phyloP scores from a whole-genome alignment of 2,113 vertebrate species.

The Zapornia atra region DNA sequence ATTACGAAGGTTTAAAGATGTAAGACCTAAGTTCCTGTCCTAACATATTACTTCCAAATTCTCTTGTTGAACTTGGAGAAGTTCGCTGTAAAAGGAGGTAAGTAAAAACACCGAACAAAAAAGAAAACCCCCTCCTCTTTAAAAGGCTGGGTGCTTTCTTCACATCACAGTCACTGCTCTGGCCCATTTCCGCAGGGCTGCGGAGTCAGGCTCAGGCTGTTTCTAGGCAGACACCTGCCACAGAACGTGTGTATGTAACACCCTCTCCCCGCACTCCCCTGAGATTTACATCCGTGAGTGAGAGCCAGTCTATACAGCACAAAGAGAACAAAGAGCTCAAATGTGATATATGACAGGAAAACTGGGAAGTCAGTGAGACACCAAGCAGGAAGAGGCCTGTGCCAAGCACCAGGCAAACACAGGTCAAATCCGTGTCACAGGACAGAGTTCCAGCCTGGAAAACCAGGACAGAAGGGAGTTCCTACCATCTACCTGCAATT shows the following conservation, averaged over 20 bases:
- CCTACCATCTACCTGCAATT: neutral
- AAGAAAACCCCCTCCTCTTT: neutral
- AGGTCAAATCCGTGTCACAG: neutral
- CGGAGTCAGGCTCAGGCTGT: neutral
- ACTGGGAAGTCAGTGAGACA: neutral
- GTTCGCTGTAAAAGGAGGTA: neutral
- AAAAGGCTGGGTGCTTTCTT: neutral
- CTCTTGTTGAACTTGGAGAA: neutral
- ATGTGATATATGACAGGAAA: neutral
- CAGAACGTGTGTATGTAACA: neutral
- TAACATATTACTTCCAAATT: neutral
- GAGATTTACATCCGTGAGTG: neutral
- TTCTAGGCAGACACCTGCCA: neutral
- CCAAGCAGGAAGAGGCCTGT: constrained; percentile 13
- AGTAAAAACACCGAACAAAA: neutral
- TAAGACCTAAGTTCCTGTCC: neutral
- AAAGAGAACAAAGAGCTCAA: neutral
- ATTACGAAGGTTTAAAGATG: neutral
- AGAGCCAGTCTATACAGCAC: neutral
- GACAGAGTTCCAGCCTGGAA: neutral
- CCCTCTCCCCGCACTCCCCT: neutral
- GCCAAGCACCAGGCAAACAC: neutral
- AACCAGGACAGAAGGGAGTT: neutral
- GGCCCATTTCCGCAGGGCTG: neutral
- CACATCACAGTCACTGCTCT: neutral